A percentile compares a stretch with the other conserved stretches of the same genome.
Evolutionary conservation across 2,888 invertebrate species (phyloP).

Genomic region (Agonopterix alstromeriana): DNA sequence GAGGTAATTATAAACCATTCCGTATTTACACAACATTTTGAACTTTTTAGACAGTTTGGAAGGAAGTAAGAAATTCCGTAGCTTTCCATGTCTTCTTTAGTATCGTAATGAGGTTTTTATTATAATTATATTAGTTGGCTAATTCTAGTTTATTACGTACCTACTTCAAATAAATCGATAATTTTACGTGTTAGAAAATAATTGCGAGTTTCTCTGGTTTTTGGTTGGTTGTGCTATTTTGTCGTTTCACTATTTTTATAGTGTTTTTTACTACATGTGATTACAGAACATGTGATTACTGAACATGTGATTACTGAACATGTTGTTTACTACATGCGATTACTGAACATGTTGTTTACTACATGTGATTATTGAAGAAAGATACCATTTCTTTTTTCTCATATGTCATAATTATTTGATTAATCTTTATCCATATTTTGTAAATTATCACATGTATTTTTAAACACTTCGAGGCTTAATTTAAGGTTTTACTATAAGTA

Average conservation of each 20-base stretch:
- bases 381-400: no score
- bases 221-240: conserved; percentile 67
- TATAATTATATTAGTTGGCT: conserved; percentile 58
- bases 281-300: no score
- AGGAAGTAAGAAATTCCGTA: neutral
- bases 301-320: no score
- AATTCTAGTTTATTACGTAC: conserved; percentile 60
- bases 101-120: conserved; percentile 41
- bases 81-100: conserved; percentile 36
- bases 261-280: neutral
- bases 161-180: conserved; percentile 65
- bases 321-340: neutral
- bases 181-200: conserved; percentile 58
- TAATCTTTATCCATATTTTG: no score
- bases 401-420: no score
- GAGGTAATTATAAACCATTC: conserved; percentile 24
- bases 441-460: no score
- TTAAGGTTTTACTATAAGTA: conserved; percentile 18
- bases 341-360: no score
- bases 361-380: no score
- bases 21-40: no score
- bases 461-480: conserved; percentile 2
- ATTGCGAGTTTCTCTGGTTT: conserved; percentile 67
- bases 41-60: no score
- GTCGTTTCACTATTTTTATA: conserved; percentile 20